phyloP scores from a whole-genome alignment of 2,797 vertebrate species.

The Mormyrus proboscirostris region DNA sequence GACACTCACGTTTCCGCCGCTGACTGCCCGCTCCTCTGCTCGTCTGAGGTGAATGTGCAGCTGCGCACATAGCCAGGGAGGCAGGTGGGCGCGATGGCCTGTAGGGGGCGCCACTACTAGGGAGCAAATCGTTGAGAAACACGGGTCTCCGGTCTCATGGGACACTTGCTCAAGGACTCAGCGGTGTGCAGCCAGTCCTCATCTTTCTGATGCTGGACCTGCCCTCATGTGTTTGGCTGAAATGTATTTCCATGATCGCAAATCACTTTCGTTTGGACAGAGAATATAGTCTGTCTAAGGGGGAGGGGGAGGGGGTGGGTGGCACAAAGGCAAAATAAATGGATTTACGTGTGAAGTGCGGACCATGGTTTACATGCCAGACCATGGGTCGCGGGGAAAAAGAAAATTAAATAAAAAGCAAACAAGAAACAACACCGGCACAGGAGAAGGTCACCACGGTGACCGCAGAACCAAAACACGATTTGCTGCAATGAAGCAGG shows the following conservation, averaged over 20 bases:
- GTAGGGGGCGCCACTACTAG: not conserved
- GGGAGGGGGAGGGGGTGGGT: not conserved
- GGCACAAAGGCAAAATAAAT: not conserved
- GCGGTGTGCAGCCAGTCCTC: not conserved
- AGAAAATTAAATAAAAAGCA: not conserved
- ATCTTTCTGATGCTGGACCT: not conserved
- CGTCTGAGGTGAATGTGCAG: not conserved
- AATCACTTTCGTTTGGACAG: not conserved
- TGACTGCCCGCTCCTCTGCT: not conserved
- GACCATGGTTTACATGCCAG: not conserved
- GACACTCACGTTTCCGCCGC: not conserved
- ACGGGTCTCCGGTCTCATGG: not conserved
- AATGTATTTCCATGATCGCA: not conserved
- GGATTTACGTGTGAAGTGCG: not conserved
- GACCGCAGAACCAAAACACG: not conserved
- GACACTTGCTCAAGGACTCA: not conserved
- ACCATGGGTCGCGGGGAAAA: not conserved
- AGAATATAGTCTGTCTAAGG: not conserved
- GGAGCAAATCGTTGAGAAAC: not conserved
- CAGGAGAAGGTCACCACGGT: not conserved
- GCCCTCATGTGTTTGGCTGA: not conserved
- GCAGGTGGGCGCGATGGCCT: not conserved
- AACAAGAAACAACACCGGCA: not conserved
- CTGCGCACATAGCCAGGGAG: not conserved
- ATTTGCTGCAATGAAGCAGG: not conserved